These are phyloP conservation scores for Bombyx mandarina DNA, from an alignment of 1,140 invertebrate species.

Conservation along the genomic window DNA sequence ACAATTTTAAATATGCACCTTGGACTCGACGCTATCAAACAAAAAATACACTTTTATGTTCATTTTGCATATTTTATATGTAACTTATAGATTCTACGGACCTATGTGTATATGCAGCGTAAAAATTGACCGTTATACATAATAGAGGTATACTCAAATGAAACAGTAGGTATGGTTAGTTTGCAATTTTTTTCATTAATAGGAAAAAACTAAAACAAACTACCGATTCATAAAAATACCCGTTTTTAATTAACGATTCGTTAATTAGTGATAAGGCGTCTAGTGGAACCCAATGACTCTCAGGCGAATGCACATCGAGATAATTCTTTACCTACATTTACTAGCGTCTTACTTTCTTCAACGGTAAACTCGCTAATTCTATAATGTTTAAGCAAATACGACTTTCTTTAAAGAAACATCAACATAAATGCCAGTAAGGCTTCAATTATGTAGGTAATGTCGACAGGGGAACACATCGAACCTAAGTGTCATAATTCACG, in stretches of 20 bases:
- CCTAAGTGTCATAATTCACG: constrained; percentile 43
- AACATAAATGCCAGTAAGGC: constrained; percentile 11
- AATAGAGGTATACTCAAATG: too few relatives aligned
- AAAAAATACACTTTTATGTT: too few relatives aligned
- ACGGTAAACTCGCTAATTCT: constrained; percentile 45
- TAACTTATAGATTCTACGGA: too few relatives aligned
- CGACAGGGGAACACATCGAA: constrained; percentile 25
- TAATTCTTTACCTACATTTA: constrained; percentile 35
- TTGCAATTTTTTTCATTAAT: too few relatives aligned
- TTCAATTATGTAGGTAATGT: constrained; percentile 19
- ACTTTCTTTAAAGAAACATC: constrained; percentile 24
- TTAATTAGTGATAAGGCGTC: constrained; percentile 7
- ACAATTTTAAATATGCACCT: too few relatives aligned
- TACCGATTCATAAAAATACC: background rate
- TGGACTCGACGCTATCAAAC: too few relatives aligned
- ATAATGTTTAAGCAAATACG: constrained; percentile 24
- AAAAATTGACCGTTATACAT: too few relatives aligned
- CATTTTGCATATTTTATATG: too few relatives aligned
- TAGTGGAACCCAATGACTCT: constrained; percentile 43
- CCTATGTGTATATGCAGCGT: too few relatives aligned
- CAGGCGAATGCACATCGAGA: constrained; percentile 17
- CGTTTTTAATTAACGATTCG: constrained; percentile 1
- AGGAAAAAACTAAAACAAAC: background rate
- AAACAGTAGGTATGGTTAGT: too few relatives aligned
- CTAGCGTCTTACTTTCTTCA: constrained; percentile 47